phyloP scores from a whole-genome alignment of 2,113 vertebrate species.

The Xyrauchen texanus region DNA sequence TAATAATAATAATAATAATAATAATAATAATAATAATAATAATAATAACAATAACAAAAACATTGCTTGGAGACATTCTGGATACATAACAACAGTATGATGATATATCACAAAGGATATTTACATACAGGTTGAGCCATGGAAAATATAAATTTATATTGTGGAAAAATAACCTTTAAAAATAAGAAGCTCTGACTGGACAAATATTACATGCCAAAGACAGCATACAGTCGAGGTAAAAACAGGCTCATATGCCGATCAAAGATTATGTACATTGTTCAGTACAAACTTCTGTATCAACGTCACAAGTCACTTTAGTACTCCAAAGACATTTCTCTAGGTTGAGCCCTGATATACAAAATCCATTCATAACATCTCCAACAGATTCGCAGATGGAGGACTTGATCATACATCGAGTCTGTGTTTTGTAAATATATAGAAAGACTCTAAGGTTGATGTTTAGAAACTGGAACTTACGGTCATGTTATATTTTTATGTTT shows the following conservation, averaged over 20 bases:
- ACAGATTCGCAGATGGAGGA: constrained; percentile 23
- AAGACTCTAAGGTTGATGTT: background rate
- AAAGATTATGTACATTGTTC: background rate
- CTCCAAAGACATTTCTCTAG: background rate
- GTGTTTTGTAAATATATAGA: background rate
- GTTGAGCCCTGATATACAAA: constrained; percentile 9
- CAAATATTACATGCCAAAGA: background rate
- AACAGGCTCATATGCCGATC: background rate
- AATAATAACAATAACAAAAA: background rate
- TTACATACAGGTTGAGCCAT: constrained; percentile 22
- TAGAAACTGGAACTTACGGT: background rate
- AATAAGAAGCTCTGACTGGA: background rate
- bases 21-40: too few species aligned
- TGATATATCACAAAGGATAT: constrained; percentile 37
- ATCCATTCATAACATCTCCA: constrained; percentile 10
- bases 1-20: too few species aligned
- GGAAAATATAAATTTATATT: constrained; percentile 49
- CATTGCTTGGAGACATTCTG: constrained; percentile 9
- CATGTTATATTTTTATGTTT: background rate
- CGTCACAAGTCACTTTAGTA: background rate
- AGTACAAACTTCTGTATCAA: background rate
- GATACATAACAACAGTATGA: constrained; percentile 10
- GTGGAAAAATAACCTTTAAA: constrained; percentile 60
- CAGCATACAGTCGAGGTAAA: background rate
- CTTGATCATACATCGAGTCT: background rate